A percentile compares a stretch with the other conserved stretches of the same genome.
Evolutionary conservation across 92 coral and sea anemone species (phyloP).

Genomic region (Pocillopora grandis): DNA sequence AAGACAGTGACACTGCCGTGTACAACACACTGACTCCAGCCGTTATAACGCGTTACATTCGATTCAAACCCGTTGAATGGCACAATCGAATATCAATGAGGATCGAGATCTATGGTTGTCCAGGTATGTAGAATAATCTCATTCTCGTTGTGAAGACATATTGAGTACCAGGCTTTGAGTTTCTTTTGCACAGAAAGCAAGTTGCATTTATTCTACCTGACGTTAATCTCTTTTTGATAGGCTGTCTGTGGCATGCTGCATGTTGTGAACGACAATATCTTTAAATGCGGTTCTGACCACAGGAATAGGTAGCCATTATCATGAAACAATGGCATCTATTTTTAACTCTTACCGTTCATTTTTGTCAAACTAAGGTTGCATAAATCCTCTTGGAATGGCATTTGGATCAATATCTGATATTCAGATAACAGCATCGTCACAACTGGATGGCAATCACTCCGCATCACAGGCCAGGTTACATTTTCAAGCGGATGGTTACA

Average conservation of each 20-base stretch:
- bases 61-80: no score
- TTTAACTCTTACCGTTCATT: not conserved
- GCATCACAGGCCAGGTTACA: constrained; percentile 19
- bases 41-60: no score
- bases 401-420: constrained; percentile 6
- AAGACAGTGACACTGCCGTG: no score
- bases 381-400: constrained; percentile 36
- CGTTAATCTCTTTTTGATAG: no score
- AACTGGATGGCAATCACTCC: constrained; percentile 3
- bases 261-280: not conserved
- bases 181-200: no score
- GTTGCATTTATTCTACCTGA: no score
- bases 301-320: not conserved
- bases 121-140: not conserved
- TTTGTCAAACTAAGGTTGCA: not conserved
- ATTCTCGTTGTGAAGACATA: not conserved
- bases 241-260: no score
- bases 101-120: no score
- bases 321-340: not conserved
- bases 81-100: no score
- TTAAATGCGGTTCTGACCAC: not conserved
- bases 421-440: constrained; percentile 15
- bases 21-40: no score
- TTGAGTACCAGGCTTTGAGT: not conserved
- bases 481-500: not conserved